Conservation (phyloP, 53 echinoderm and acorn worm species). For the Echinarachnius parma region DNA sequence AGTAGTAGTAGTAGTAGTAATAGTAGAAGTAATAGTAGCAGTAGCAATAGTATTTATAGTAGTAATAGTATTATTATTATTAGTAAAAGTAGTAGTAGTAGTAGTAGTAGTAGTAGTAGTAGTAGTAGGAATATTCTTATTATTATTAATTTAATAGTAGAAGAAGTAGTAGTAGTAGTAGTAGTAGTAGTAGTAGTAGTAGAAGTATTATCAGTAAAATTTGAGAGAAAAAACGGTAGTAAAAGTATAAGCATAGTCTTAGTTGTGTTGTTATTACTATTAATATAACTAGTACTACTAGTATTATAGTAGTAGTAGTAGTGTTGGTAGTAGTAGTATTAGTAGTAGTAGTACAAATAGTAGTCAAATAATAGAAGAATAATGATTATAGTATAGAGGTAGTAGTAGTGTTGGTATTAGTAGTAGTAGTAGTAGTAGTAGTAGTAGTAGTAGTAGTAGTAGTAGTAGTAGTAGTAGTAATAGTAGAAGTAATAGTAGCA, state of each 20-base stretch:
- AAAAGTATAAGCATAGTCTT: too few species aligned
- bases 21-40: not conserved
- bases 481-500: not conserved
- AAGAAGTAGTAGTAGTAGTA: not conserved
- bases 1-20: not conserved
- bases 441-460: not conserved
- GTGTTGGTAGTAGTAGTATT: conserved; percentile 9
- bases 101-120: not conserved
- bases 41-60: not conserved
- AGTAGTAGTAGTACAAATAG: conserved; percentile 1
- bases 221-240: too few species aligned
- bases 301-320: conserved; percentile 6
- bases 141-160: not conserved
- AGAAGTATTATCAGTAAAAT: not conserved
- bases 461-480: not conserved
- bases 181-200: not conserved
- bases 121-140: not conserved
- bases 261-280: not conserved
- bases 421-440: not conserved
- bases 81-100: not conserved
- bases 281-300: not conserved
- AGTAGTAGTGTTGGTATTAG: conserved; percentile 5
- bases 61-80: not conserved
- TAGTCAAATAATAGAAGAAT: too few species aligned
- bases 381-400: too few species aligned